Evolutionary conservation across 2,797 vertebrate genomes (phyloP), one percentile per base, ranked within the genome.

Genomic region (Chaetophractus vellerosus): DNA sequence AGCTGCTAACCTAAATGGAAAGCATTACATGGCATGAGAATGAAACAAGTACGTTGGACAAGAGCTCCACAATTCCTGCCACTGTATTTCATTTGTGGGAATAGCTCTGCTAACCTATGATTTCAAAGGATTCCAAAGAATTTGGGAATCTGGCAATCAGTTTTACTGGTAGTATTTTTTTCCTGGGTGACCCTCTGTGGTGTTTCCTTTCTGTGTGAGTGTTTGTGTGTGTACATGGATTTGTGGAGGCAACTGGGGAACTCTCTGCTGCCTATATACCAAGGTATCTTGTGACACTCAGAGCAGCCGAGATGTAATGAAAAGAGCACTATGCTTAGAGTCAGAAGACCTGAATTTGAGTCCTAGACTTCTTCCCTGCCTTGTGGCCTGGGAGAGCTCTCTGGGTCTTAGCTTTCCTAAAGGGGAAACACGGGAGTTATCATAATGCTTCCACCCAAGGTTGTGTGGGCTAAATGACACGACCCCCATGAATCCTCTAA

Each of bases 41-140:
- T 76, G 41, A 91, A 82, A 84, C 88, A 89, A 94, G 59, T 72
- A 33, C 72, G 68, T 31, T 91, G 81, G 93, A 83, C 57, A 72
- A 69, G 55, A 88, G 38, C 36, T 55, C 21, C 28, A n/a, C 18
- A 33, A 79, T 86, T 94, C 52, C 59, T 84, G 38, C 90, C 86
- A 80, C 33, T 68, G 33, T 33, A 83, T 79, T 68, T 96, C 69
- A 74, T 96, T 96, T 97, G 92, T 0, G 9, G 66, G 75, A 92
- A 94, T 38, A 36, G 66, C 66, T 48, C 38, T 91, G 63, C 48
- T 92, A 85, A 91, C 78, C 64, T 90, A 28, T 82, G 82, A 91
- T 75, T 97, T 93, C 52, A 80, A 90, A 92, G 87, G 50, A 91
- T 85, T 94, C 90, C 61, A 90, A 83, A 78, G 79, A 92, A 91